Conservation (phyloP, 2,797 vertebrate species). For the Pangasius mekongensis region DNA sequence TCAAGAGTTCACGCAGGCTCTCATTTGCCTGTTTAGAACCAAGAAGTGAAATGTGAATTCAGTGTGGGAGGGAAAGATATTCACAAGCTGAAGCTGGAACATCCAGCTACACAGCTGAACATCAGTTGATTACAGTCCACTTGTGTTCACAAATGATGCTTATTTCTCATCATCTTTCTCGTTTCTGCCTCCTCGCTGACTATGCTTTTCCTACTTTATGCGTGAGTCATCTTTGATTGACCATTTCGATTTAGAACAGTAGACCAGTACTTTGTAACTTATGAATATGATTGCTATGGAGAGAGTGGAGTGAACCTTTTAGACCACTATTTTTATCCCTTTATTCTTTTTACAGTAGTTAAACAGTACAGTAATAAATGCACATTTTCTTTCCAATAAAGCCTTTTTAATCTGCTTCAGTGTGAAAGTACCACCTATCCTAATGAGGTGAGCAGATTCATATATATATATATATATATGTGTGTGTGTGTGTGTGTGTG, state of each 20-base stretch:
- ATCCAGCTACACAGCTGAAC: slow-evolving; percentile 28
- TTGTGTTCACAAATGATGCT: not conserved
- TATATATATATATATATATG: not conserved
- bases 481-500: not conserved
- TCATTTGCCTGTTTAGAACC: slow-evolving; percentile 10
- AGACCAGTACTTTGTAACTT: not conserved
- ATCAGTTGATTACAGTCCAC: slow-evolving; percentile 21
- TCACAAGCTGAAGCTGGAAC: slow-evolving; percentile 6
- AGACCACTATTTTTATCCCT: not conserved
- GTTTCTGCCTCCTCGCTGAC: slow-evolving; percentile 17
- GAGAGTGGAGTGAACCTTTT: not conserved
- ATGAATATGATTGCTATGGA: not conserved
- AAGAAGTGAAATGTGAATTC: slow-evolving; percentile 16
- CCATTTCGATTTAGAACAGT: not conserved
- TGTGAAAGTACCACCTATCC: slow-evolving; percentile 9
- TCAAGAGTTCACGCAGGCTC: not conserved
- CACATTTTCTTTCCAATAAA: not conserved
- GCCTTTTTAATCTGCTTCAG: not conserved
- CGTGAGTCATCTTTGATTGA: not conserved
- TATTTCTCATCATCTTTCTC: not conserved
- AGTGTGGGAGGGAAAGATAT: slow-evolving; percentile 10
- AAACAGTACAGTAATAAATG: not conserved
- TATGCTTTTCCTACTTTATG: not conserved
- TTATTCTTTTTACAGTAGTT: not conserved
- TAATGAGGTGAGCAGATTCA: not conserved